Evolutionary conservation across 2,797 vertebrate species (phyloP), one percentile per base, ranked within the genome.

Genomic region (Gephyroberyx darwinii): DNA sequence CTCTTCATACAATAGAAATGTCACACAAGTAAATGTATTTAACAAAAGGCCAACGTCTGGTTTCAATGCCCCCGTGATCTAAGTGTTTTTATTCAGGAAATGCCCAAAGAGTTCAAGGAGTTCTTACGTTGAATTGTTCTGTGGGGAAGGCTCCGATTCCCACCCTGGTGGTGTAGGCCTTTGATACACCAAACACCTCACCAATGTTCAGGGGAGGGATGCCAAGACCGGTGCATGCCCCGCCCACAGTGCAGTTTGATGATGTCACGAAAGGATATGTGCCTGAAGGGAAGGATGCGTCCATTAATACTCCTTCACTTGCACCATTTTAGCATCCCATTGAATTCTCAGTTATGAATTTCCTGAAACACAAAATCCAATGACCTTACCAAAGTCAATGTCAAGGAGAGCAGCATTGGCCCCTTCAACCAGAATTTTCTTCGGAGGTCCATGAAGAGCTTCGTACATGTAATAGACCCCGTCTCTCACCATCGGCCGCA

Each of bases 231-330:
- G 98, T 99, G 91, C 98, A 99, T 0, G 96, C 98, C 0, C 98
- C 97, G 0, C 98, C 98, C 55, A 97, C 95, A 0, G 98, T 99
- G 93, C 98, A 99, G 92, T 99, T 99, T 33, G 98, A 99, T 0
- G 98, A 99, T 2, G 98, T 99, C 92, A 99, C 98, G 1, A 98
- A 99, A 8, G 98, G 98, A 89, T 99, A 99, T 0, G 98, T 99
- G 64, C 98, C 98, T 99, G 88, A 22, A 58, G 53, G 84, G 13
- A 75, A 60, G 52, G 22, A 69, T 33, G 13, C 1, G 17, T 7
- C 6, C 2, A 22, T 75, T 55, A 66, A 50, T 1, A 0, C 8
- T 55, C 10, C 8, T 39, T 54, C 5, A 16, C 5, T 75, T 39
- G 50, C n/a, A 12, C 2, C 14, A 54, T 26, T 4, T 26, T 26